These are phyloP conservation scores for Heloderma charlesbogerti DNA, from an alignment of 2,113 vertebrate species.

Conservation along the genomic window DNA sequence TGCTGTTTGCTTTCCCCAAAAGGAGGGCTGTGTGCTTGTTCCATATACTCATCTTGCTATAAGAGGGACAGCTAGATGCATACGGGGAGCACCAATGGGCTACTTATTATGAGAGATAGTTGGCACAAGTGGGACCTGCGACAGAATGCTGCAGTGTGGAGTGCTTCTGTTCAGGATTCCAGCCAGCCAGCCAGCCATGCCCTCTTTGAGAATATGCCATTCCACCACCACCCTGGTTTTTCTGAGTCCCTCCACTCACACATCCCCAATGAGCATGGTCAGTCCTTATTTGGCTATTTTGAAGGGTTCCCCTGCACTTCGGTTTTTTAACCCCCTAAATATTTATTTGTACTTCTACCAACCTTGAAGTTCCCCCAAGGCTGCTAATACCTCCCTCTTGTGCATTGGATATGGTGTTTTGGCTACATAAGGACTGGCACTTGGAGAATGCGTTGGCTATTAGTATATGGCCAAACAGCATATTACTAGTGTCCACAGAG, in stretches of 20 bases:
- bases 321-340: too few species aligned
- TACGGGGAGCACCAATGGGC: background rate
- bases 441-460: too few species aligned
- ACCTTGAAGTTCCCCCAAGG: background rate
- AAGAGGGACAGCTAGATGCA: background rate
- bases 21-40: background rate
- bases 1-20: too few species aligned
- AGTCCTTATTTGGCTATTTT: background rate
- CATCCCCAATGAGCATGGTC: background rate
- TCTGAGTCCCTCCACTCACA: too few species aligned
- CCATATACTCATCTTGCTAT: background rate
- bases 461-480: too few species aligned
- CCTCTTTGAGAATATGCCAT: background rate
- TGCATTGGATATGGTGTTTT: background rate
- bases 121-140: background rate
- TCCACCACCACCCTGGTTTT: background rate
- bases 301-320: too few species aligned
- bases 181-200: background rate
- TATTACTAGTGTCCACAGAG: too few species aligned
- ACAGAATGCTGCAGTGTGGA: background rate
- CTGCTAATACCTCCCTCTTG: background rate
- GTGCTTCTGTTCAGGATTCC: background rate
- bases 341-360: background rate
- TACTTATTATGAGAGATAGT: background rate
- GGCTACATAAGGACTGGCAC: background rate